Percentiles rank a stretch among this genome's conserved stretches.
These are phyloP conservation scores for Apomyelois bistriatella DNA, from an alignment of 2,888 invertebrate genomes.

Conservation along the genomic window DNA sequence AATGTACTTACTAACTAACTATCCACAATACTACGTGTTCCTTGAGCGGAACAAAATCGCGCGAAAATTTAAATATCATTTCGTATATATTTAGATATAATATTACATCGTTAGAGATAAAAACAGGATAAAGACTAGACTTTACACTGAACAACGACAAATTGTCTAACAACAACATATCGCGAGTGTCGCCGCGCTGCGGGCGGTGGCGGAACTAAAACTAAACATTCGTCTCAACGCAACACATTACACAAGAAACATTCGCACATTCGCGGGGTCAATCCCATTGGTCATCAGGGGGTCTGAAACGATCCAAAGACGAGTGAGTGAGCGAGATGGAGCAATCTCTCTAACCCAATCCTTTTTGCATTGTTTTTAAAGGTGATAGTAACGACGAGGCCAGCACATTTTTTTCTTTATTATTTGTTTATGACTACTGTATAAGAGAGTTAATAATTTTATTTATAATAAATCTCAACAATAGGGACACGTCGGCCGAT, in stretches of 20 bases:
- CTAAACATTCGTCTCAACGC: background rate
- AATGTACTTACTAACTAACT: slow-evolving; percentile 75
- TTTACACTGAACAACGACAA: slow-evolving; percentile 79
- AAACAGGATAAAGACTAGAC: slow-evolving; percentile 80
- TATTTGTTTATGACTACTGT: too few species aligned
- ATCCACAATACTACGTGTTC: slow-evolving; percentile 71
- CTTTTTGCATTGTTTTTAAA: too few species aligned
- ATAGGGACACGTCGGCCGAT: too few species aligned
- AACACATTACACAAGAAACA: background rate
- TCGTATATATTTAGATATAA: slow-evolving; percentile 69
- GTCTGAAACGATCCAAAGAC: too few species aligned
- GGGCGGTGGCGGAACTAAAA: slow-evolving; percentile 28
- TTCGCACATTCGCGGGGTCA: background rate
- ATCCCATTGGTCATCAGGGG: background rate
- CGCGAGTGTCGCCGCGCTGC: slow-evolving; percentile 48
- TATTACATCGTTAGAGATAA: slow-evolving; percentile 68
- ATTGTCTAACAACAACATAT: slow-evolving; percentile 69
- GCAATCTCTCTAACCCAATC: too few species aligned
- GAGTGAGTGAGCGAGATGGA: too few species aligned
- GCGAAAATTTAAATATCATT: slow-evolving; percentile 72
- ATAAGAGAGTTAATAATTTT: too few species aligned
- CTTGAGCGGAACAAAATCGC: slow-evolving; percentile 58
- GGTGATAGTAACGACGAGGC: too few species aligned
- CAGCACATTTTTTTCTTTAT: too few species aligned
- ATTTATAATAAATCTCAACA: too few species aligned